phyloP scores from a whole-genome alignment of 2,888 invertebrate species.

The Plebejus anna region DNA sequence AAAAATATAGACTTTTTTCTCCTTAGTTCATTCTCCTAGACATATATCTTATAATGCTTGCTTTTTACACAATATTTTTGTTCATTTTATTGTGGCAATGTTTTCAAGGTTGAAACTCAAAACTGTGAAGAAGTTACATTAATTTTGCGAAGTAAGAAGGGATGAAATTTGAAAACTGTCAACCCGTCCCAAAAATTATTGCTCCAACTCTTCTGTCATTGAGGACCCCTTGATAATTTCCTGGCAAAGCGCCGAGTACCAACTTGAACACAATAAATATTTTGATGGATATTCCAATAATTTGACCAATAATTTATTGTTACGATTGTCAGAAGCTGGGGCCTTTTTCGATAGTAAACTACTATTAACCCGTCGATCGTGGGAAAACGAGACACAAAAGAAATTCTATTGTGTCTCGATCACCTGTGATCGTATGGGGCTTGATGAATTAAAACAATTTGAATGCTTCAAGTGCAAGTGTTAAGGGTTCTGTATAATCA shows the following conservation, averaged over 20 bases:
- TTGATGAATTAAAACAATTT: too few species aligned
- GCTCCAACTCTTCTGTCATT: not conserved
- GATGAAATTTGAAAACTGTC: not conserved
- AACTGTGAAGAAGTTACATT: not conserved
- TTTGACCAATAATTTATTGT: not conserved
- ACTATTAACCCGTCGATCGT: too few species aligned
- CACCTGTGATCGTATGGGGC: too few species aligned
- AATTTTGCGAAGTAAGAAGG: not conserved
- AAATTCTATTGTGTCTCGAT: too few species aligned
- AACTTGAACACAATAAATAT: not conserved
- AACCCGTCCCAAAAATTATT: constrained; percentile 4
- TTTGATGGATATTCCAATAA: not conserved
- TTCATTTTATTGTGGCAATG: too few species aligned
- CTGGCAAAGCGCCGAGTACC: not conserved
- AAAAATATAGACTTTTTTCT: too few species aligned
- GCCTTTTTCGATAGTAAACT: not conserved
- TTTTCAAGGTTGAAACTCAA: not conserved
- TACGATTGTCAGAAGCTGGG: not conserved
- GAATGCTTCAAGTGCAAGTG: too few species aligned
- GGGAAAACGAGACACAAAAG: too few species aligned
- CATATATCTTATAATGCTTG: too few species aligned
- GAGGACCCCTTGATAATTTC: not conserved
- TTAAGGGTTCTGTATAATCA: too few species aligned
- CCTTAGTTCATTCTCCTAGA: too few species aligned
- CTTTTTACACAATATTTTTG: too few species aligned